A percentile compares a stretch with the other conserved stretches of the same genome.
Conservation (phyloP, 2,113 vertebrate genomes). For the Peromyscus maniculatus region DNA sequence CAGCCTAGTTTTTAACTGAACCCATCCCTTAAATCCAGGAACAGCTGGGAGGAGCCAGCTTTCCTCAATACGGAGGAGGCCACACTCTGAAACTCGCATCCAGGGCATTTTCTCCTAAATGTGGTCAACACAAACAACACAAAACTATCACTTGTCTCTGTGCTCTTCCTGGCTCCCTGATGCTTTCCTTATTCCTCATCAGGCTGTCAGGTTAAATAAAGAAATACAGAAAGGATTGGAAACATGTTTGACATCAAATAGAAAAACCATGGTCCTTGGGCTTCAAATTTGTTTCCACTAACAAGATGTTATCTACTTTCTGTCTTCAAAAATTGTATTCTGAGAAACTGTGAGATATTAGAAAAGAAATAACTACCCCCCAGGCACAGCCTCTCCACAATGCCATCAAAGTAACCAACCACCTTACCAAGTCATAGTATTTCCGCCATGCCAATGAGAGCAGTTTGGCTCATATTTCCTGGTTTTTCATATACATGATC, state of each 20-base stretch:
- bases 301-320: neutral
- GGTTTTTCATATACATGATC: neutral
- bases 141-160: neutral
- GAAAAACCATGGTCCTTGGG: constrained; percentile 44
- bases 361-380: neutral
- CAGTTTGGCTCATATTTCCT: neutral
- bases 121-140: neutral
- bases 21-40: constrained; percentile 55
- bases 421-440: neutral
- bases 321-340: constrained; percentile 49
- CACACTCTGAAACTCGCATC: neutral
- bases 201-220: constrained; percentile 54
- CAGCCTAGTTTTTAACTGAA: constrained; percentile 52
- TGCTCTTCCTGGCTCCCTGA: constrained; percentile 1
- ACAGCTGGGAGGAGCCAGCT: neutral
- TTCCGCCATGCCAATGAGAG: neutral
- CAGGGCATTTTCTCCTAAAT: neutral
- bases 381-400: neutral
- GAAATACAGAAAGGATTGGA: constrained; percentile 53
- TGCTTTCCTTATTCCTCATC: constrained; percentile 22
- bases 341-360: neutral
- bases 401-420: neutral
- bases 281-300: constrained; percentile 34
- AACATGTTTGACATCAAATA: constrained; percentile 35
- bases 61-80: neutral